phyloP scores from a whole-genome alignment of 2,797 vertebrate genomes.

The Remorina albescens region DNA sequence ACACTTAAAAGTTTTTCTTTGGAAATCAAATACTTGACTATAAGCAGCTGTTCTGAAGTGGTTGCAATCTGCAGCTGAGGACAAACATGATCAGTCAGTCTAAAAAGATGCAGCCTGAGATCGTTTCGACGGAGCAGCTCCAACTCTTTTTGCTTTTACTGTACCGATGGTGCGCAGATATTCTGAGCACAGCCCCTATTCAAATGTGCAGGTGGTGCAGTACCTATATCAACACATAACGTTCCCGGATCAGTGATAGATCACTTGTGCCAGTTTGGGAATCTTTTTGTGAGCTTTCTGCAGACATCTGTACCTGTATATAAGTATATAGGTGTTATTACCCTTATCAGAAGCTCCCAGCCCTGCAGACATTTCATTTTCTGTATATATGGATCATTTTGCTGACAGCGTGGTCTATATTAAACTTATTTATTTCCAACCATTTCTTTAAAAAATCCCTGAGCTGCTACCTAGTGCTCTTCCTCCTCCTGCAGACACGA shows the following conservation, averaged over 20 bases:
- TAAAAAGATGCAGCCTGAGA: not conserved
- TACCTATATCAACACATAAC: constrained; percentile 34
- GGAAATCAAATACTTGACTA: not conserved
- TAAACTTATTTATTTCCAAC: constrained; percentile 57
- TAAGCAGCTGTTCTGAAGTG: too few relatives aligned
- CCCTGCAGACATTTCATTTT: constrained; percentile 59
- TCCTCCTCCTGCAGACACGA: constrained; percentile 4
- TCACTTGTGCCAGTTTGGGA: constrained; percentile 37
- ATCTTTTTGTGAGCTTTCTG: constrained; percentile 27
- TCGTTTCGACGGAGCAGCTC: not conserved
- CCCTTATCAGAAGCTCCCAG: constrained; percentile 51
- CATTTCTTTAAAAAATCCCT: constrained; percentile 41
- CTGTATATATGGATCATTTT: constrained; percentile 56
- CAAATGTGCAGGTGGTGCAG: constrained; percentile 37
- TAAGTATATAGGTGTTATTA: constrained; percentile 33
- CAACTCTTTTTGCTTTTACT: too few relatives aligned
- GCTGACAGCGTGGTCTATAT: constrained; percentile 53
- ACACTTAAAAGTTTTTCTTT: not conserved
- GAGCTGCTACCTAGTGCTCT: constrained; percentile 11
- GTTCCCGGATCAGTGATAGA: constrained; percentile 46
- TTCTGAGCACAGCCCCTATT: constrained; percentile 23
- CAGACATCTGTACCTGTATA: constrained; percentile 19
- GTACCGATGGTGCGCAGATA: not conserved
- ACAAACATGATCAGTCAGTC: not conserved
- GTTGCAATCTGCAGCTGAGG: too few relatives aligned